Conservation (phyloP, 2,113 vertebrate species). For the Nanorana parkeri region DNA sequence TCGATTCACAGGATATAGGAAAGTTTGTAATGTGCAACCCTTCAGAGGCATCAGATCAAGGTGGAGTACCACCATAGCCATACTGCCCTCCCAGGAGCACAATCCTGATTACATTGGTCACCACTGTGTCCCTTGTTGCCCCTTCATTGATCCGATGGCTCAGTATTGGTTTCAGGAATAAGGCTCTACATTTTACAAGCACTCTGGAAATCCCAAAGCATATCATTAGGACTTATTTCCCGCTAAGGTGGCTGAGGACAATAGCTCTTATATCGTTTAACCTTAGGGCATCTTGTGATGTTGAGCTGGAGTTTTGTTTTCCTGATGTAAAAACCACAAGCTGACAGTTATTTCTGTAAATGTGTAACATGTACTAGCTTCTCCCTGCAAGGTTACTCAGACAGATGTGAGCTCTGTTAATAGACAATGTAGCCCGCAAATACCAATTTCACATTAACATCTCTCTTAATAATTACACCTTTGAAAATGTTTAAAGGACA, state of each 20-base stretch:
- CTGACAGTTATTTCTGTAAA: conserved; percentile 23
- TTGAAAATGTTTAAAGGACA: not conserved
- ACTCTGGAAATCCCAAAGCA: too few species aligned
- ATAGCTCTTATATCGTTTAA: conserved; percentile 1
- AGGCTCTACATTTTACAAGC: too few species aligned
- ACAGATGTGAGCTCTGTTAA: not conserved
- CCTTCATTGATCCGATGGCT: too few species aligned
- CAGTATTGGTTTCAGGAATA: too few species aligned
- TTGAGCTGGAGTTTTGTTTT: conserved; percentile 22
- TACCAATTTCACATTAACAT: not conserved
- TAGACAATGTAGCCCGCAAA: not conserved
- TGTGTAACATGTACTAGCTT: not conserved
- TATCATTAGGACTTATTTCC: not conserved
- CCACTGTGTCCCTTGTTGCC: too few species aligned
- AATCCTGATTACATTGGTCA: too few species aligned
- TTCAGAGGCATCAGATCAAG: too few species aligned
- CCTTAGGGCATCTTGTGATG: not conserved
- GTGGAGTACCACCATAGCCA: too few species aligned
- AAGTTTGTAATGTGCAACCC: too few species aligned
- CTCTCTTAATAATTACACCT: not conserved
- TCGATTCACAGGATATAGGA: too few species aligned
- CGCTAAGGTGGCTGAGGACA: not conserved
- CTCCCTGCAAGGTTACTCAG: too few species aligned
- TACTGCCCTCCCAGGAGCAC: too few species aligned
- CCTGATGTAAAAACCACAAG: not conserved